These are phyloP conservation scores for Habroteleia sp. DNA, from an alignment of 2,888 invertebrate species.

Conservation along the genomic window DNA sequence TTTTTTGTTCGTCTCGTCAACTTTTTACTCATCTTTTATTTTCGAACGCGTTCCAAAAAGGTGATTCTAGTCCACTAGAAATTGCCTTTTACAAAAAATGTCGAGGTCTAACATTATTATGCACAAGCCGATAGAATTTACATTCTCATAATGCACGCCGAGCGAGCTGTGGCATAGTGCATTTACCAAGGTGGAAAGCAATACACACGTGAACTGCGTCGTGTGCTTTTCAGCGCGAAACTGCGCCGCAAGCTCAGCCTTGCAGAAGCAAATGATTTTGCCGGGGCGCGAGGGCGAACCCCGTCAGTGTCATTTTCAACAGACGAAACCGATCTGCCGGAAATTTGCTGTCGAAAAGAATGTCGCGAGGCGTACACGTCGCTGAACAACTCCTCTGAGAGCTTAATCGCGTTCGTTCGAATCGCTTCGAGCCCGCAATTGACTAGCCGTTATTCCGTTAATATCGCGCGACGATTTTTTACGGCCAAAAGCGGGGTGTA, in stretches of 20 bases:
- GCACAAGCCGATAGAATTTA: slow-evolving; percentile 61
- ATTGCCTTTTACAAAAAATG: slow-evolving; percentile 67
- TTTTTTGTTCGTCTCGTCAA: slow-evolving; percentile 5
- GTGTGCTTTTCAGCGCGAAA: slow-evolving; percentile 35
- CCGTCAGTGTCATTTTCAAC: slow-evolving; percentile 11
- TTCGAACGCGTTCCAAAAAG: slow-evolving; percentile 30
- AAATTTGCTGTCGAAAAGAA: slow-evolving; percentile 9
- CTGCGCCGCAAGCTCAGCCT: slow-evolving; percentile 30
- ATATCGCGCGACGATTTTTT: slow-evolving; percentile 2
- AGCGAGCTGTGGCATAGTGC: slow-evolving; percentile 24
- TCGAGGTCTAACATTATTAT: slow-evolving; percentile 65
- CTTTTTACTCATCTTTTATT: slow-evolving; percentile 25
- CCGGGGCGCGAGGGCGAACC: background rate
- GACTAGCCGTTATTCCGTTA: slow-evolving; percentile 14
- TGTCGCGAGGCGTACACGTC: slow-evolving; percentile 1
- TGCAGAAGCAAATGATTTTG: slow-evolving; percentile 39
- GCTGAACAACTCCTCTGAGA: slow-evolving; percentile 7
- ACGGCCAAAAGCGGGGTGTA: background rate
- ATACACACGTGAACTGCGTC: slow-evolving; percentile 28
- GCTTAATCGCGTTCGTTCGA: slow-evolving; percentile 21
- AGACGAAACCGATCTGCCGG: slow-evolving; percentile 16
- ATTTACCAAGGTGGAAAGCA: slow-evolving; percentile 28
- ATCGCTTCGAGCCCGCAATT: slow-evolving; percentile 3
- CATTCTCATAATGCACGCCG: slow-evolving; percentile 62
- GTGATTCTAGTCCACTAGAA: slow-evolving; percentile 30